A percentile compares a stretch with the other conserved stretches of the same genome.
Evolutionary conservation across 2,888 invertebrate genomes (phyloP).

Genomic region (Drosophila incognita): DNA sequence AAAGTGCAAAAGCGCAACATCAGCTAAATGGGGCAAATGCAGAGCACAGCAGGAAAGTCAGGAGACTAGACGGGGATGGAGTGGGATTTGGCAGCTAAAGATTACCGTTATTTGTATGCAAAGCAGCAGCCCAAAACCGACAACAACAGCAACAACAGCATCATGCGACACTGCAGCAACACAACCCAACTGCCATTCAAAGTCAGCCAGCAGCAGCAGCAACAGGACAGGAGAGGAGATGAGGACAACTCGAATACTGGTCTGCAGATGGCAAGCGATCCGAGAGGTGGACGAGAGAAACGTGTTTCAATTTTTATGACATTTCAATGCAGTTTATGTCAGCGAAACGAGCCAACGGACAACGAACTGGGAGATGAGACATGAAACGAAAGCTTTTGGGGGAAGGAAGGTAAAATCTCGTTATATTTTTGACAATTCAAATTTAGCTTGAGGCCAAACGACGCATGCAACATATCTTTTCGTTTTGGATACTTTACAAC

Average conservation of each 20-base stretch:
- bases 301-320: slow-evolving; percentile 77
- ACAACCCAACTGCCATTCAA: slow-evolving; percentile 54
- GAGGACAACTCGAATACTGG: slow-evolving; percentile 17
- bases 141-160: slow-evolving; percentile 53
- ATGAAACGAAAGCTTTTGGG: not conserved
- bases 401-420: slow-evolving; percentile 41
- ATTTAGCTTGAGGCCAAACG: slow-evolving; percentile 51
- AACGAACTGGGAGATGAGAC: slow-evolving; percentile 22
- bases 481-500: slow-evolving; percentile 46
- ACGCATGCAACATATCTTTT: slow-evolving; percentile 38
- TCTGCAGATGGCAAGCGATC: slow-evolving; percentile 33
- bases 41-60: slow-evolving; percentile 23
- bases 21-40: slow-evolving; percentile 59
- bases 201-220: slow-evolving; percentile 35
- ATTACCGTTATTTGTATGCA: slow-evolving; percentile 74
- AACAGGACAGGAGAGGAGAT: not conserved
- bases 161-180: slow-evolving; percentile 43
- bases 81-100: slow-evolving; percentile 48
- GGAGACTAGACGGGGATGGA: not conserved
- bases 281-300: slow-evolving; percentile 42
- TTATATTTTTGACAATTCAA: slow-evolving; percentile 74
- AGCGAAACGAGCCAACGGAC: slow-evolving; percentile 63
- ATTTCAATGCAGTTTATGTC: slow-evolving; percentile 76
- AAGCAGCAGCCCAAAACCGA: slow-evolving; percentile 70
- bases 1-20: slow-evolving; percentile 69